Evolutionary conservation across 2,797 vertebrate species (phyloP).

Genomic region (Taeniopygia guttata): DNA sequence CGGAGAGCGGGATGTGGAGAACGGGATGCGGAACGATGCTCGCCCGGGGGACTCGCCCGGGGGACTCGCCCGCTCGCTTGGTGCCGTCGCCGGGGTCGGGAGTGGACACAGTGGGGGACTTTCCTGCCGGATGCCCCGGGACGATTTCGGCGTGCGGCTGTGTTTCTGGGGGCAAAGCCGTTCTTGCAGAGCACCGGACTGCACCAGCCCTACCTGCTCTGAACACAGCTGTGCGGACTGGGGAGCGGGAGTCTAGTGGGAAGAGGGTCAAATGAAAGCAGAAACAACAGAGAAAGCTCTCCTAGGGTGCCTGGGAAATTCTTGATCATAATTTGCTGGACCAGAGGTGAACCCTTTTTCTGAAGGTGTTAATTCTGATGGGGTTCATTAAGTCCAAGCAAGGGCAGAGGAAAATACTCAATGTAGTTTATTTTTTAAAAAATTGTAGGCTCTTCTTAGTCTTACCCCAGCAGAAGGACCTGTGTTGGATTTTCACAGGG

Average conservation of each 20-base stretch:
- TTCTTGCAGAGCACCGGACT: not conserved
- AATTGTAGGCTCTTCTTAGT: not conserved
- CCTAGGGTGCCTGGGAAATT: not conserved
- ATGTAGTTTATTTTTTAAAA: not conserved
- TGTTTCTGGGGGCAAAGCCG: not conserved
- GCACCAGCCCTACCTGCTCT: not conserved
- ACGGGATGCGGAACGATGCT: not conserved
- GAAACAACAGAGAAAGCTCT: not conserved
- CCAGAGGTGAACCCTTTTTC: not conserved
- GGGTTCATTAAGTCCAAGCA: not conserved
- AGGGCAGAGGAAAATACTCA: not conserved
- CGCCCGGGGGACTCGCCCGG: not conserved
- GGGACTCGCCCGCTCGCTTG: not conserved
- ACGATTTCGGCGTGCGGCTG: not conserved
- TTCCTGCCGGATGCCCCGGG: not conserved
- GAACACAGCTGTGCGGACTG: not conserved
- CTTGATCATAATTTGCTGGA: not conserved
- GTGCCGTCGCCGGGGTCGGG: not conserved
- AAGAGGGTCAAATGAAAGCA: not conserved
- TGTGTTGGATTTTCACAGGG: not conserved
- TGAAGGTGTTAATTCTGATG: not conserved
- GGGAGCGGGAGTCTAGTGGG: not conserved
- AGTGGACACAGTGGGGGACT: not conserved
- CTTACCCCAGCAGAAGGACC: not conserved
- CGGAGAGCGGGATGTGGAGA: not conserved